phyloP scores from a whole-genome alignment of 2,888 invertebrate genomes.

The Halocaridina rubra region DNA sequence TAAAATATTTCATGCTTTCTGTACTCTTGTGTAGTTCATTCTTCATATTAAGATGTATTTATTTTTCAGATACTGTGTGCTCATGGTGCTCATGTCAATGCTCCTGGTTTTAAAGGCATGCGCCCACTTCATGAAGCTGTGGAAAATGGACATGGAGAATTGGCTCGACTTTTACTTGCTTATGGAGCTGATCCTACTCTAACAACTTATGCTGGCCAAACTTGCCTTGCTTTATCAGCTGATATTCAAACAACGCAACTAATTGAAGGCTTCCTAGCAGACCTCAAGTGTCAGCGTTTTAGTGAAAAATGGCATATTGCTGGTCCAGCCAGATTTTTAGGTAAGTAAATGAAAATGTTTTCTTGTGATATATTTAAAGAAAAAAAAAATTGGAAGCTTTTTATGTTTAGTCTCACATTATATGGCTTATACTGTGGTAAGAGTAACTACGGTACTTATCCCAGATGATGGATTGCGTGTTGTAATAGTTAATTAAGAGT shows the following conservation, averaged over 20 bases:
- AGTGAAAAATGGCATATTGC: conserved; percentile 37
- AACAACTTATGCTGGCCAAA: conserved; percentile 84
- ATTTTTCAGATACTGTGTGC: conserved; percentile 58
- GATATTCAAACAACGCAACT: conserved; percentile 42
- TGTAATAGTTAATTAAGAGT: no score
- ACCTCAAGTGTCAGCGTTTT: conserved; percentile 29
- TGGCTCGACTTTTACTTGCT: conserved; percentile 85
- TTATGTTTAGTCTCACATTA: no score
- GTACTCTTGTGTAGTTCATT: no score
- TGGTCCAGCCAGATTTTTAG: conserved; percentile 48
- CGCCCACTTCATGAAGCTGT: conserved; percentile 94
- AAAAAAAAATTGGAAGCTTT: no score
- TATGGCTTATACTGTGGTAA: no score
- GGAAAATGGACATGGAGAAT: conserved; percentile 89
- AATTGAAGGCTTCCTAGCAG: conserved; percentile 43
- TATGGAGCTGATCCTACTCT: conserved; percentile 93
- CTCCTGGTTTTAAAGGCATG: conserved; percentile 57
- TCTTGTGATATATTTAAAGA: no score
- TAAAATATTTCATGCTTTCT: no score
- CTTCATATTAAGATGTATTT: no score
- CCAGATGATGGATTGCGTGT: no score
- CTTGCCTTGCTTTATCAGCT: conserved; percentile 52
- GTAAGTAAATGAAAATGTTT: no score
- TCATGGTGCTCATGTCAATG: conserved; percentile 60
- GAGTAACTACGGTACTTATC: no score